Evolutionary conservation across 2,113 vertebrate genomes (phyloP).

Genomic region (Vimba vimba): DNA sequence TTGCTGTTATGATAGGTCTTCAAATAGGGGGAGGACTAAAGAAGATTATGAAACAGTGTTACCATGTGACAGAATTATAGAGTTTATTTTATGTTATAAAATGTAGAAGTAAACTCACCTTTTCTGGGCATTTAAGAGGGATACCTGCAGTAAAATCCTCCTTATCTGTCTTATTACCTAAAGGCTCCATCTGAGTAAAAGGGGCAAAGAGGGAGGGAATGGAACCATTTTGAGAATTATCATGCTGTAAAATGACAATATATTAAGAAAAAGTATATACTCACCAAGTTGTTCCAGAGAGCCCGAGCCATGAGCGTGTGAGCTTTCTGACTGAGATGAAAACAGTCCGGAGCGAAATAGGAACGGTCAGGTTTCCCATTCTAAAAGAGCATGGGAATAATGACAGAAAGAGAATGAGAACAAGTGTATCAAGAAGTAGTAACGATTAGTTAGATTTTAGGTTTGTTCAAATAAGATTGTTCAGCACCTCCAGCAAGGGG

Average conservation of each 20-base stretch:
- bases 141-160: slow-evolving; percentile 73
- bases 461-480: slow-evolving; percentile 4
- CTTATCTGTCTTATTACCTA: slow-evolving; percentile 80
- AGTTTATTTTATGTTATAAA: neutral
- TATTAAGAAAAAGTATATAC: neutral
- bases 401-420: neutral
- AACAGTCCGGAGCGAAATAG: slow-evolving; percentile 89
- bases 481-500: slow-evolving; percentile 68
- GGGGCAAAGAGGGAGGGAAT: neutral
- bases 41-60: slow-evolving; percentile 48
- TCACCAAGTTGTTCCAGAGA: slow-evolving; percentile 92
- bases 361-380: slow-evolving; percentile 82
- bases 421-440: neutral
- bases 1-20: slow-evolving; percentile 83
- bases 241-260: neutral
- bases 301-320: slow-evolving; percentile 85
- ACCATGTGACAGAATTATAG: neutral
- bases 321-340: slow-evolving; percentile 86
- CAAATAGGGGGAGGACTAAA: slow-evolving; percentile 81
- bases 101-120: slow-evolving; percentile 72
- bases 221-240: neutral
- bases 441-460: neutral
- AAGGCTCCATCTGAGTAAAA: slow-evolving; percentile 81
- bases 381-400: slow-evolving; percentile 65
- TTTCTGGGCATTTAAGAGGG: slow-evolving; percentile 81